Base-by-base conservation (phyloP, 2,113 vertebrate genomes). In the Furnarius figulus region DNA sequence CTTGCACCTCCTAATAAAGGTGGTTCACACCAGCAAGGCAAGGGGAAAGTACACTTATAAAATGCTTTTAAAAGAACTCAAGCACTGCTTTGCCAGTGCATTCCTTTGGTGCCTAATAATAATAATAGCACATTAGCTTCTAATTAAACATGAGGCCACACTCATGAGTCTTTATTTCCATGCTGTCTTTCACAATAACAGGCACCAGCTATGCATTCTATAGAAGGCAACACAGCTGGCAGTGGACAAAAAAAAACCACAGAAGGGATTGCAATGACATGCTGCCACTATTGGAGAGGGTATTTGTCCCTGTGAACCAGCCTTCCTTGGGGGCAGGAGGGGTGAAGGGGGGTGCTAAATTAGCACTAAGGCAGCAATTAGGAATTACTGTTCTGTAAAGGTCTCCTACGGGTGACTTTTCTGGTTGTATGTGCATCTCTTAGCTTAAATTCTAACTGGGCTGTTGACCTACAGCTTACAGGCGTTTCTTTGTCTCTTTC, bases 121-220 rank as follows among this genome's bases (percentile, higher is more conserved):
- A 96, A 93, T 90, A 89, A 90, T 53, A 63, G 65, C 66, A 68
- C 66, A 87, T 96, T 92, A 95, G 90, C 92, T 90, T 94, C 90
- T 96, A 96, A 96, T 97, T 97, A 95, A 93, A 82, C 65, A 79
- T 90, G 86, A 96, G 53, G 96, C 95, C 86, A 72, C 90, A 85
- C 73, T 96, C 73, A 58, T 72, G 83, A 93, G 89, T 78, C 84
- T 80, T 75, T 85, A 33, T 94, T 95, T 94, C 94, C 73, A 56
- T 50, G 77, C 65, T 6, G 6, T 31, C 91, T 96, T 97, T 96
- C 90, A 92, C 82, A 97, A 96, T 40, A 90, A 37, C 23, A 87
- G 91, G 85, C 72, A 90, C 37, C 59, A 62, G 85, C 63, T 63
- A 23, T 47, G 79, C 35, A 9, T 90, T 83, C 27, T n/a, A 49